Conservation (phyloP, 2,797 vertebrate species). For the Catamblyrhynchus diadema region DNA sequence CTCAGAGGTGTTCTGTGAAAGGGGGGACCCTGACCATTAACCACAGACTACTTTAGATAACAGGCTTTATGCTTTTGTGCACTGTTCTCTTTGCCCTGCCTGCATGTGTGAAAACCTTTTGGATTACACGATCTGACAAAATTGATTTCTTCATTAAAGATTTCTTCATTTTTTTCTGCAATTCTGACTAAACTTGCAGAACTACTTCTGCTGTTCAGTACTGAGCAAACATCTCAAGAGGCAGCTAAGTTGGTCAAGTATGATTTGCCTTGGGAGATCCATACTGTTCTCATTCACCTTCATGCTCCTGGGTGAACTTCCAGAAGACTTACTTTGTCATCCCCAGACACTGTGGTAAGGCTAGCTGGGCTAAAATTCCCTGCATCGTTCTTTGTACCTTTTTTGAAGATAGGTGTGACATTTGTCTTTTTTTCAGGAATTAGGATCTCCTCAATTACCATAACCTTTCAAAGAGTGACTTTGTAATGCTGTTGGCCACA, state of each 20-base stretch:
- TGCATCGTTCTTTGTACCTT: background rate
- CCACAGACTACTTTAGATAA: background rate
- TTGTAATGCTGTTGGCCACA: background rate
- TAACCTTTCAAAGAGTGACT: background rate
- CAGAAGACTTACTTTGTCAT: background rate
- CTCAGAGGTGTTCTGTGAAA: background rate
- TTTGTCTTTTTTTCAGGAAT: background rate
- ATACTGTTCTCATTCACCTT: background rate
- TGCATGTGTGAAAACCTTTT: background rate
- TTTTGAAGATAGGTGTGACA: background rate
- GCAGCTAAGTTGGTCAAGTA: background rate
- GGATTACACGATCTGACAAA: rapidly evolving
- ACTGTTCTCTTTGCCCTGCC: background rate
- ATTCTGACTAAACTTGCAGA: background rate
- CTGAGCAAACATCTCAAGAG: background rate
- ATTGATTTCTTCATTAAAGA: background rate
- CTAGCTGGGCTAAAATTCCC: background rate
- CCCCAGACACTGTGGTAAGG: background rate
- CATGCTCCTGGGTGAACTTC: background rate
- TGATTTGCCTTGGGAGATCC: background rate
- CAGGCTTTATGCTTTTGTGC: background rate
- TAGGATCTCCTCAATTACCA: background rate
- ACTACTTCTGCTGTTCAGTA: background rate
- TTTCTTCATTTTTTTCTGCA: background rate
- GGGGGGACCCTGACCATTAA: background rate